phyloP scores from a whole-genome alignment of 2,113 vertebrate species.

The Onychorhynchus coronatus region DNA sequence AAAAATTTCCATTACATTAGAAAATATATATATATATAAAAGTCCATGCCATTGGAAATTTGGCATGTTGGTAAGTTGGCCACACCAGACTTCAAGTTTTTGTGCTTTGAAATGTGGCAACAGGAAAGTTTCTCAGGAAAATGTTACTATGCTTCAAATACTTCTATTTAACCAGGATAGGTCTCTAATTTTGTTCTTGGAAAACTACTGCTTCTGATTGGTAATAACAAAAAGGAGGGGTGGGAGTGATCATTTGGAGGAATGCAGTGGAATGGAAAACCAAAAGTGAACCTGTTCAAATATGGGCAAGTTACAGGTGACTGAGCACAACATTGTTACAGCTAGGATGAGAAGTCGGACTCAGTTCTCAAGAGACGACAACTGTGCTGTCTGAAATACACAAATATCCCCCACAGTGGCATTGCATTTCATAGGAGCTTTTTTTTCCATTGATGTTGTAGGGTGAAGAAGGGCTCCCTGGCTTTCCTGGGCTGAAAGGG shows the following conservation, averaged over 20 bases:
- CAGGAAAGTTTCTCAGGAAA: neutral
- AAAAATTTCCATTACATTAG: neutral
- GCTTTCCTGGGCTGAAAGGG: constrained; percentile 79
- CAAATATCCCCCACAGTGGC: neutral
- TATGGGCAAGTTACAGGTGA: neutral
- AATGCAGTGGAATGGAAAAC: neutral
- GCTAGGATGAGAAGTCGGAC: fast-evolving
- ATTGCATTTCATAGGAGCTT: neutral
- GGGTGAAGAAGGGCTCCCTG: constrained; percentile 80
- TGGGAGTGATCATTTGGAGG: neutral
- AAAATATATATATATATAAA: neutral
- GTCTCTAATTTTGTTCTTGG: neutral
- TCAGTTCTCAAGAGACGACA: neutral
- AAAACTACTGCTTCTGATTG: neutral
- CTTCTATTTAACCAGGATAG: neutral
- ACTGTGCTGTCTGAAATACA: neutral
- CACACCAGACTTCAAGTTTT: neutral
- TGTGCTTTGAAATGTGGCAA: neutral
- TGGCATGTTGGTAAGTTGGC: neutral
- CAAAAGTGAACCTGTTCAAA: neutral
- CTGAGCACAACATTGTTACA: neutral
- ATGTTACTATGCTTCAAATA: neutral
- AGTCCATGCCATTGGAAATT: neutral
- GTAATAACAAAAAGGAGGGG: neutral
- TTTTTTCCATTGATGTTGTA: constrained; percentile 4